Base-by-base conservation (phyloP, 2,113 vertebrate genomes). In the Eleginops maclovinus region DNA sequence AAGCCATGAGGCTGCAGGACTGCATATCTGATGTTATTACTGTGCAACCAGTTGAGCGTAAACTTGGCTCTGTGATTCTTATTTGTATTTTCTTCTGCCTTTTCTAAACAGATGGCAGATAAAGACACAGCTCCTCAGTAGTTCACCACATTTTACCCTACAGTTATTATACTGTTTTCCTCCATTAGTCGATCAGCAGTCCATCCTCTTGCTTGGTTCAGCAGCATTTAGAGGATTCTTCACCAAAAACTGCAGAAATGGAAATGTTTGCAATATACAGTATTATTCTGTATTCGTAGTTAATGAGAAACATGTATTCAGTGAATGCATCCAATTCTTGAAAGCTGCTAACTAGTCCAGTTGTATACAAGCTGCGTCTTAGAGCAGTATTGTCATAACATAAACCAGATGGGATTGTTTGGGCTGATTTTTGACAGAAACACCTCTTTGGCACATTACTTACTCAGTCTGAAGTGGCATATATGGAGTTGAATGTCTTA, bases 31-130 rank as follows among this genome's bases (percentile, higher is more conserved):
- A 81, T 87, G 76, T 81, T 78, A 79, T 81, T 87, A 75, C 66
- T 49, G 70, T 74, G 75, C 70, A 87, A 84, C 86, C 90, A 94
- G 81, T 75, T 89, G 88, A 92, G 92, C 85, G 56, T 83, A 86
- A 95, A 93, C 85, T 91, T 87, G 83, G 86, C 83, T 79, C 76
- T 88, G 85, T 90, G 90, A 92, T 89, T 91, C 8, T 80, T 28
- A 91, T 89, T 43, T 67, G 64, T 81, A 75, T 90, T 92, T 93
- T 93, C 87, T 90, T 88, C 89, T 86, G 87, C 84, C 70, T 79
- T 56, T 72, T 89, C 87, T 88, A 91, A 94, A 92, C 89, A 93
- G 91, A 94, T 86, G 85, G 79, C 11, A 87, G 92, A 94, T 94
- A 93, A 91, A 82, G 79, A 60, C 69, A n/a, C 16, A 24, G 17